Percentiles rank a stretch among this genome's conserved stretches.
Evolutionary conservation across 2,888 invertebrate species (phyloP).

Genomic region (Melikaiella ostensackeni): DNA sequence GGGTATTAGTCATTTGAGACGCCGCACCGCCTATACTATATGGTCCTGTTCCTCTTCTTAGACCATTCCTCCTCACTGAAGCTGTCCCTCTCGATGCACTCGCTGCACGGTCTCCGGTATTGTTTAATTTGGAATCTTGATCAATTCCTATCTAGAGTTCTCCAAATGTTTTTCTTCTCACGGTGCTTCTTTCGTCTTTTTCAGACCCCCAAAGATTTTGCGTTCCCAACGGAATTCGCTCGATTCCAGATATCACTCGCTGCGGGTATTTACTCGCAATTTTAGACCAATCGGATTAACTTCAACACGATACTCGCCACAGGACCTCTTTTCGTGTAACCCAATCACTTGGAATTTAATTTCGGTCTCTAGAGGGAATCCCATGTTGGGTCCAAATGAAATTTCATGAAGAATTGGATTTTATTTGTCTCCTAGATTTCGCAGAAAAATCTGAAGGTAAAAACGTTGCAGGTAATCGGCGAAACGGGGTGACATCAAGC

Average conservation of each 20-base stretch:
- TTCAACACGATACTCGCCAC: neutral
- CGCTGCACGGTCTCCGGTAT: conserved; percentile 44
- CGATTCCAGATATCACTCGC: conserved; percentile 30
- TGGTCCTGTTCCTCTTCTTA: conserved; percentile 47
- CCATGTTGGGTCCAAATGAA: neutral
- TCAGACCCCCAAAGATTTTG: conserved; percentile 23
- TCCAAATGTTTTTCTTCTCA: conserved; percentile 48
- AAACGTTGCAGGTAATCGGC: too few relatives aligned
- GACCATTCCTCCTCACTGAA: conserved; percentile 40
- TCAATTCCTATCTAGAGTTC: conserved; percentile 48
- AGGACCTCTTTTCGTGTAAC: neutral
- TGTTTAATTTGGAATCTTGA: conserved; percentile 59
- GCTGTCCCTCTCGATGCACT: conserved; percentile 36
- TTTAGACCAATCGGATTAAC: conserved; percentile 31
- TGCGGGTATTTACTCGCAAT: conserved; percentile 28
- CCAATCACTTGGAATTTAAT: conserved; percentile 22
- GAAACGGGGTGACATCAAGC: too few relatives aligned
- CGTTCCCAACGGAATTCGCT: conserved; percentile 30
- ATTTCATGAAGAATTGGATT: conserved; percentile 24
- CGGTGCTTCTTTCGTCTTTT: conserved; percentile 30
- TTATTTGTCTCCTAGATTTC: neutral
- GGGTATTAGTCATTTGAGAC: conserved; percentile 41
- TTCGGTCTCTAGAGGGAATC: conserved; percentile 7
- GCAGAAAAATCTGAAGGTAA: too few relatives aligned
- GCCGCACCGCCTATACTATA: neutral